Evolutionary conservation across 2,888 invertebrate genomes (phyloP), one percentile per base, ranked within the genome.

Genomic region (Drosophila anomalata): DNA sequence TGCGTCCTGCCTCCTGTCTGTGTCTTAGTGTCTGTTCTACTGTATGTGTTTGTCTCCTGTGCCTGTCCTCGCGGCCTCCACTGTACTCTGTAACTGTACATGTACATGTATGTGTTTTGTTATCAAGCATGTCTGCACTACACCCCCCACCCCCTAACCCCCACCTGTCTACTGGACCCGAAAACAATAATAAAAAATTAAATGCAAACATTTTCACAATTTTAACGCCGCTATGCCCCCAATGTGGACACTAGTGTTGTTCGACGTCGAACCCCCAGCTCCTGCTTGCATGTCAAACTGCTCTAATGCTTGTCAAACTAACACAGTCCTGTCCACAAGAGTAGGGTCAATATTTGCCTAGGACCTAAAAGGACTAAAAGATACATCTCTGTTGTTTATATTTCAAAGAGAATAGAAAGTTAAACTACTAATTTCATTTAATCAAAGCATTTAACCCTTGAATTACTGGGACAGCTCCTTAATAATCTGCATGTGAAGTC

Each of bases 201-300:
- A 46, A 65, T 44, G 50, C 62, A 82, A 78, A 67, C 56, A 75
- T 79, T 72, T 68, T 46, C 68, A 54, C 60, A 59, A 69, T 44
- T 58, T 56, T 14, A 54, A 62, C 62, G 24, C 36, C n/a, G n/a
- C 14, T n/a, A 6, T n/a, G 12, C 17, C 8, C 3, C 11, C 11
- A 20, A 3, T 20, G 44, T 44, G 20, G 11, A 12, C 44, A 22
- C 29, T 22, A 9, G 8, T 44, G 17, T 12, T 44, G 22, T 11
- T 44, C 20, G 17, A 9, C 42, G 3, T 9, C 7, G 20, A 8
- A 42, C 20, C 8, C 42, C 20, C 9, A 0, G 44, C 44, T 22
- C 20, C 14, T 47, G 33, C 41, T 20, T 53, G 60, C 46, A 24
- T 69, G 79, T 74, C 63, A 68, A 76, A 78, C 56, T 75, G 59